Evolutionary conservation across 2,888 invertebrate genomes (phyloP), one percentile per base, ranked within the genome.

Genomic region (Phymatocera aterrima): DNA sequence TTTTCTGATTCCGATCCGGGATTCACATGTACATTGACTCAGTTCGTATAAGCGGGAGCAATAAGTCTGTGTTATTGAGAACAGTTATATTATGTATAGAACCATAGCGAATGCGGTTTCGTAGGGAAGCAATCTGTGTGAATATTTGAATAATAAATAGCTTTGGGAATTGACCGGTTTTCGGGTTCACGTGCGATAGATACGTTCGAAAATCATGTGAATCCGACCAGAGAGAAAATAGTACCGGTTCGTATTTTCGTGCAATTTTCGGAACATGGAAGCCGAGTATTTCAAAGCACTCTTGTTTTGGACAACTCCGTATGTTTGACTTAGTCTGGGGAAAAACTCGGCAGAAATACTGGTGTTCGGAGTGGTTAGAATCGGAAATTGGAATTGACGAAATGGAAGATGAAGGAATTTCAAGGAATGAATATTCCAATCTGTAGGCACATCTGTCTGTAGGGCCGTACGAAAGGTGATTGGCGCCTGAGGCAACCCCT

Each of bases 301-400:
- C 34, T 18, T 68, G 40, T 68, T 68, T 34, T 3, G 21, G 15
- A 43, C 68, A 21, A 8, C 15, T 68, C 43, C n/a, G n/a, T 24
- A 43, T 43, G 21, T 68, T 43, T 43, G 68, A 43, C 43, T 43
- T 68, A 68, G 10, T 43, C 12, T 68, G 31, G 40, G n/a, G 34
- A 61, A 10, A 61, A 61, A 12, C 61, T 18, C 34, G 21, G n/a
- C n/a, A 46, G 68, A 15, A 46, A 68, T 68, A 68, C 21, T 15
- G 12, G 28, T 68, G 68, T 68, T n/a, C 24, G n/a, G 12, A n/a
- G 40, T 68, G 24, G 43, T 43, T 68, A 12, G 43, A 43, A 68
- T 68, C 28, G 68, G 43, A 43, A 68, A 43, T 40, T 40, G 68
- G 5, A 68, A 68, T 68, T 68, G 68, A 68, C 68, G 43, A 43